phyloP scores from a whole-genome alignment of 2,888 invertebrate genomes.

The Argyresthia albistria region DNA sequence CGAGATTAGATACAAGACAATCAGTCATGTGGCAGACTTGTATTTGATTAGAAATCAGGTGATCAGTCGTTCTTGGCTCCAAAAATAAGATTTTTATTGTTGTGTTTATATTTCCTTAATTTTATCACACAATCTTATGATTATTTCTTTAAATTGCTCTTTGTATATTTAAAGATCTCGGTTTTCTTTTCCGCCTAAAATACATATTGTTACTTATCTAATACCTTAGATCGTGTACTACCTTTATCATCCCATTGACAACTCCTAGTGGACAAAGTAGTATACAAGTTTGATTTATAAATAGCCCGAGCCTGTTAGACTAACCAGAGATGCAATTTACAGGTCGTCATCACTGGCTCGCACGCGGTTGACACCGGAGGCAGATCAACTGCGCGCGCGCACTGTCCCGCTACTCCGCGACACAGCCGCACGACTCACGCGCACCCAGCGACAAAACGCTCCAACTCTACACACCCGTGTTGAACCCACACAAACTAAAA shows the following conservation, averaged over 20 bases:
- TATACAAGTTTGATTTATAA: too few relatives aligned
- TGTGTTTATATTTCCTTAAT: too few relatives aligned
- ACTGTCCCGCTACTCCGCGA: slow-evolving; percentile 53
- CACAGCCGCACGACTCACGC: slow-evolving; percentile 58
- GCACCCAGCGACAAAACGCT: slow-evolving; percentile 39
- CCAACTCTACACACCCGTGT: slow-evolving; percentile 20
- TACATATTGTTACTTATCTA: too few relatives aligned
- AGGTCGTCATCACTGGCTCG: slow-evolving; percentile 54
- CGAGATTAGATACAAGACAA: slow-evolving; percentile 6
- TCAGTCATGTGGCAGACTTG: slow-evolving; percentile 34
- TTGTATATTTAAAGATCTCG: too few relatives aligned
- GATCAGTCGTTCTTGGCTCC: slow-evolving; percentile 17
- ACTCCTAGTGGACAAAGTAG: too few relatives aligned
- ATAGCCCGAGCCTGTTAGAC: neutral
- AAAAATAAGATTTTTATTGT: too few relatives aligned
- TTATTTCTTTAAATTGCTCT: too few relatives aligned
- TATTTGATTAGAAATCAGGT: slow-evolving; percentile 34
- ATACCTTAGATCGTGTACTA: too few relatives aligned
- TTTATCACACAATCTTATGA: too few relatives aligned
- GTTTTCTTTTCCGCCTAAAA: too few relatives aligned
- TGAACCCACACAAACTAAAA: slow-evolving; percentile 19
- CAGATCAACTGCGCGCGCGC: slow-evolving; percentile 32
- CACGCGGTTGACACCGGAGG: slow-evolving; percentile 49
- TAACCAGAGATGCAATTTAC: slow-evolving; percentile 23
- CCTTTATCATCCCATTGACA: too few relatives aligned